Percentiles rank a stretch among this genome's conserved stretches.
Conservation (phyloP, 1,140 invertebrate species). For the Saccostrea echinata region DNA sequence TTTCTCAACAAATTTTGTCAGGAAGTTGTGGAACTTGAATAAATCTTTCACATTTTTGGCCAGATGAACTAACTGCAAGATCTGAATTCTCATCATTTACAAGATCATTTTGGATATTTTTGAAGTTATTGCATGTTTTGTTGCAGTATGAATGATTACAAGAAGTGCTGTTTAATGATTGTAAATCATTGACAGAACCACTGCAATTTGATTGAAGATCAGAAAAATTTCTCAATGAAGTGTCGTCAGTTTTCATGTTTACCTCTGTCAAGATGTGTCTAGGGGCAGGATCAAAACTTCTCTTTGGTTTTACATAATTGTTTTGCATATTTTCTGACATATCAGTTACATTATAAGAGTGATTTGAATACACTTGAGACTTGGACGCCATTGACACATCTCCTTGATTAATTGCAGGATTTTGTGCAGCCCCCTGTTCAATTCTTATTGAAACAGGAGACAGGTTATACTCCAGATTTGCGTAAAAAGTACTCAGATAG, state of each 20-base stretch:
- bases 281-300: background rate
- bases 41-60: background rate
- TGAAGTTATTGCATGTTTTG: background rate
- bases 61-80: background rate
- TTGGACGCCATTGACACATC: background rate
- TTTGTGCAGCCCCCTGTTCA: background rate
- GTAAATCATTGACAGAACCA: background rate
- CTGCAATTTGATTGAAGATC: background rate
- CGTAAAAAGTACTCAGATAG: too few relatives aligned
- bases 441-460: too few relatives aligned
- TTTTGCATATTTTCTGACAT: background rate
- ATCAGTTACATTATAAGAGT: too few relatives aligned
- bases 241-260: background rate
- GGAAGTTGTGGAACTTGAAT: background rate
- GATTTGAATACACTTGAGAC: too few relatives aligned
- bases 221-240: background rate
- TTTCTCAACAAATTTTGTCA: too few relatives aligned
- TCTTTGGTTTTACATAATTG: background rate
- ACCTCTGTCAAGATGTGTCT: background rate
- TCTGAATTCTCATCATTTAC: background rate
- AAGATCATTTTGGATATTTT: background rate
- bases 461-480: background rate
- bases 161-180: background rate
- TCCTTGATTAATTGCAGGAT: background rate
- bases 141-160: background rate